Conservation (phyloP, 2,113 vertebrate genomes). For the Otus sunia region DNA sequence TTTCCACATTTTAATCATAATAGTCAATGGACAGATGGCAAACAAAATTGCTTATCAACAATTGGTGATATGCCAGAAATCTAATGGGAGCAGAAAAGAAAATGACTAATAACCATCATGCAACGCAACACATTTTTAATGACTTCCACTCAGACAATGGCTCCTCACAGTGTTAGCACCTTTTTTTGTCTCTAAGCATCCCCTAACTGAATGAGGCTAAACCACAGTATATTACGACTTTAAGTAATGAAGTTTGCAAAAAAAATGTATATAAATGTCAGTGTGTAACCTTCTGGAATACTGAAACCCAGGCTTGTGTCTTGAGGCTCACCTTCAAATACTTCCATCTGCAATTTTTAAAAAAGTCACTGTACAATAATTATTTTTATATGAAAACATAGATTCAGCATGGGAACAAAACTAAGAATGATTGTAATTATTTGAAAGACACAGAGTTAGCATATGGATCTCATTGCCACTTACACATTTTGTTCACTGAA, state of each 20-base stretch:
- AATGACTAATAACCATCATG: neutral
- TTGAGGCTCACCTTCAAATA: slow-evolving; percentile 7
- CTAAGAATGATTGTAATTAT: slow-evolving; percentile 48
- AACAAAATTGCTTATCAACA: slow-evolving; percentile 18
- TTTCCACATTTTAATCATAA: slow-evolving; percentile 20
- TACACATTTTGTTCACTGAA: slow-evolving; percentile 67
- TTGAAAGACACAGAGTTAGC: slow-evolving; percentile 62
- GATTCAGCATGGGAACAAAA: slow-evolving; percentile 60
- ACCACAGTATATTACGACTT: neutral
- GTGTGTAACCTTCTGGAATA: neutral
- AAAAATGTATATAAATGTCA: neutral
- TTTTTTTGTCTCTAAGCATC: neutral
- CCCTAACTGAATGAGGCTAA: neutral
- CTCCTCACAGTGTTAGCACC: neutral
- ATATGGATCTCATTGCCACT: slow-evolving; percentile 78
- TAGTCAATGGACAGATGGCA: neutral
- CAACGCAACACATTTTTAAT: neutral
- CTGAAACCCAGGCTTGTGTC: neutral
- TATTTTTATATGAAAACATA: slow-evolving; percentile 38
- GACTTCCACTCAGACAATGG: neutral
- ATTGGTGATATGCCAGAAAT: neutral
- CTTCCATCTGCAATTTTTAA: slow-evolving; percentile 18
- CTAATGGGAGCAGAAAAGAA: neutral
- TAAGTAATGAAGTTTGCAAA: neutral
- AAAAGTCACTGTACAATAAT: neutral